Evolutionary conservation across 2,113 vertebrate genomes (phyloP), one percentile per base, ranked within the genome.

Genomic region (Tonatia bakeri): DNA sequence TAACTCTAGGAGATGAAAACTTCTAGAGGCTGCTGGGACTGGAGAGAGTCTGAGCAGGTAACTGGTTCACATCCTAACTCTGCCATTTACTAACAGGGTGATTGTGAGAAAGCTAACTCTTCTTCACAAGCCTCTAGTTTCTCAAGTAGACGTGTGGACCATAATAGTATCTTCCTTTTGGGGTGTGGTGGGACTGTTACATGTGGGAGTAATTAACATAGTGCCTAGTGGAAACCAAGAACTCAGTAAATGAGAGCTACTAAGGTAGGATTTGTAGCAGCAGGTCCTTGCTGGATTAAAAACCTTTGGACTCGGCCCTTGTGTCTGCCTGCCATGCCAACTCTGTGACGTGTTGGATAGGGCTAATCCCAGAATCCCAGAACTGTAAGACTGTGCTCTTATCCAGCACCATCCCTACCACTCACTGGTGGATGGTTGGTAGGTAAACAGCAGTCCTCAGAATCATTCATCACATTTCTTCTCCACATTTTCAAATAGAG

Each of bases 401-500:
- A 43, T 12, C 17, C 47, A 77, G 52, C 28, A 24, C 61, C 1
- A 61, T 40, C 40, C 50, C 54, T 61, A 36, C 26, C 52, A 26
- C 19, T 77, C 65, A 17, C 73, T 3, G 33, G 52, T 95, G 28
- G 40, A 43, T 69, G 24, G 28, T 67, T 26, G 81, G 91, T 80
- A 94, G 73, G 52, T 77, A 96, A 94, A 94, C 83, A 95, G 19
- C 40, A 59, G 26, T 79, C 47, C 61, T 96, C 47, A 91, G 87
- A 94, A 88, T 65, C 82, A 91, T 93, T 97, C 96, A 93, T 97
- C 90, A 40, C 76, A 87, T 86, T 82, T 83, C 83, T 94, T 81
- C 65, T 94, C 17, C 38, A 93, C 97, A 96, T 96, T 97, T 97
- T 89, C 89, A 94, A 26, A 80, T 84, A 75, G 90, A 95, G 94